Base-by-base conservation (phyloP, 2,797 vertebrate species). In the Lerista edwardsae region DNA sequence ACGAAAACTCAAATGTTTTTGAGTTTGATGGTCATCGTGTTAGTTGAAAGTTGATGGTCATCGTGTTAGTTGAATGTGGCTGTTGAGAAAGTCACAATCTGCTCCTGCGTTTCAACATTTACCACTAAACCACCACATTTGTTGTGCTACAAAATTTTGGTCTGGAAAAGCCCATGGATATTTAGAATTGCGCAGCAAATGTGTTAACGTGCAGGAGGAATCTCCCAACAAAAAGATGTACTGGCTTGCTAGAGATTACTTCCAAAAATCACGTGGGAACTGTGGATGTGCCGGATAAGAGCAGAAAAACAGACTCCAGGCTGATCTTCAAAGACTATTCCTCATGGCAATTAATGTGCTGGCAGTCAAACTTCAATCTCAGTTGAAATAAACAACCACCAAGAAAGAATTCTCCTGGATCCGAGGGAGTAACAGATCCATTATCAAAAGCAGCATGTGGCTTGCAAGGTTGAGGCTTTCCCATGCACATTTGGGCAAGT, bases 361-460 rank as follows among this genome's bases (percentile, higher is more conserved):
- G 93, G 91, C 91, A 93, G 91, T 92, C 91, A 88, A 72, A 84
- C 84, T 86, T 82, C 55, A 34, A 64, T 90, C 92, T 89, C 86
- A 84, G 17, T 82, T 91, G 93, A 93, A 93, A 93, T 91, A 94
- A 91, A 0, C 10, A 76, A 65, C 87, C 85, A 15, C 83, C 86
- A 0, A 1, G 87, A 41, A 0, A 0, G 75, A 72, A 85, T 72
- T 91, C 89, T 90, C 86, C 79, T 86, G 80, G 84, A 83, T 75
- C 80, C 78, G 77, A 84, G 76, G 79, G 86, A 89, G 84, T 88
- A 89, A 91, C 91, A 79, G 88, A 86, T 85, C 85, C 76, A 79
- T 79, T 67, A 65, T 9, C n/a, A 31, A 57, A 75, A 75, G 73
- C 73, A 75, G 73, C 2, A 23, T 82, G 82, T 65, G 84, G 82